Conservation (phyloP, 2,113 vertebrate species). For the Chlamydotis undulata region DNA sequence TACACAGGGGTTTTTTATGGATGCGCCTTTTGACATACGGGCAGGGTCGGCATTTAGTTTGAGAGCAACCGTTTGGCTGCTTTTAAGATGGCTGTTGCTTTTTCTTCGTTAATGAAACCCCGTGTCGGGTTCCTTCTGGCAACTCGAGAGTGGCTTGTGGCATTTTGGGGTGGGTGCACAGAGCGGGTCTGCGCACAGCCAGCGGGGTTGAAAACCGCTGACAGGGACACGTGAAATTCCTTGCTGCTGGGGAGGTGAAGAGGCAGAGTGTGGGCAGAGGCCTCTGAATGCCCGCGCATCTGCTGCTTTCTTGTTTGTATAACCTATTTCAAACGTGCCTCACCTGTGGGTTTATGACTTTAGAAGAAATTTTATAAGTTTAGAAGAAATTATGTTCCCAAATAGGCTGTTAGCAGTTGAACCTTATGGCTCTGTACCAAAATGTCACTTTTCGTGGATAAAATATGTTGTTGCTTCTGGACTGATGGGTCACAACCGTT, state of each 20-base stretch:
- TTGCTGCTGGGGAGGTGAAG: not conserved
- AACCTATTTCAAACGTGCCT: not conserved
- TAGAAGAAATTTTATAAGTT: not conserved
- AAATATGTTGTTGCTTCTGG: not conserved
- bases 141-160: not conserved
- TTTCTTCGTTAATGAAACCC: not conserved
- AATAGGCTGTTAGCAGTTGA: no score
- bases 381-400: rapidly evolving
- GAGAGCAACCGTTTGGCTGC: no score
- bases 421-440: not conserved
- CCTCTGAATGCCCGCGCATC: not conserved
- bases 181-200: rapidly evolving
- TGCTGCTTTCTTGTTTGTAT: not conserved
- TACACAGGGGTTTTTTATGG: rapidly evolving
- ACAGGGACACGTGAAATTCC: rapidly evolving
- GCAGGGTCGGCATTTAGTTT: not conserved
- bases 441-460: not conserved
- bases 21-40: rapidly evolving
- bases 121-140: not conserved
- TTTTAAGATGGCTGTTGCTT: not conserved
- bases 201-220: not conserved
- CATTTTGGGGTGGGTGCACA: not conserved
- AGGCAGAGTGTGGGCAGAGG: not conserved
- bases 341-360: not conserved
- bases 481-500: not conserved